A percentile compares a stretch with the other conserved stretches of the same genome.
phyloP scores from a whole-genome alignment of 1,140 invertebrate species.

The Hesperophylax magnus region DNA sequence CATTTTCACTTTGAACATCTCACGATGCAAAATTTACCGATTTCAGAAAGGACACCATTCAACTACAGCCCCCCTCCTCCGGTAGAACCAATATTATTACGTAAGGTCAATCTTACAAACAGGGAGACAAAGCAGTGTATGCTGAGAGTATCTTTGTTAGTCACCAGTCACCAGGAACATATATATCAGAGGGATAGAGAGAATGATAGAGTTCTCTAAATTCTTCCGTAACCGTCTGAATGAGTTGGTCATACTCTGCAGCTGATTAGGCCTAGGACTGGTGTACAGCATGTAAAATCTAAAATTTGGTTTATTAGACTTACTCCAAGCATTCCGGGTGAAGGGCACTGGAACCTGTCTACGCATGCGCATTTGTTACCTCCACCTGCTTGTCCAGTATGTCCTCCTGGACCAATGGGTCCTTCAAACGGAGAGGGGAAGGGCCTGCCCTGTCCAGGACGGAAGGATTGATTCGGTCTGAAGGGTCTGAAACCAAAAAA shows the following conservation, averaged over 20 bases:
- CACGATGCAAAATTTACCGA: no score
- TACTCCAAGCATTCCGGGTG: slow-evolving; percentile 48
- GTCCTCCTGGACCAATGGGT: slow-evolving; percentile 35
- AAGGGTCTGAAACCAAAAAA: background rate
- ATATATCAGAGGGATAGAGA: background rate
- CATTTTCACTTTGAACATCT: no score
- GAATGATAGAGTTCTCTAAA: background rate
- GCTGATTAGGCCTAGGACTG: no score
- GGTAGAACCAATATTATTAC: no score
- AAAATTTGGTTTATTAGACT: background rate
- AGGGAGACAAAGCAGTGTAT: no score
- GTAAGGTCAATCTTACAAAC: no score
- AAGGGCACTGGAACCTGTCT: slow-evolving; percentile 38
- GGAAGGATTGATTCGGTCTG: slow-evolving; percentile 42
- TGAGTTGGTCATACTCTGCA: background rate
- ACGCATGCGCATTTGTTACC: slow-evolving; percentile 50
- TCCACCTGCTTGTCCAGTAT: background rate
- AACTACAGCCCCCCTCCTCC: no score
- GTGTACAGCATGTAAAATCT: no score
- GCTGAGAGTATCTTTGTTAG: no score
- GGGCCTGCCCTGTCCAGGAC: slow-evolving; percentile 39
- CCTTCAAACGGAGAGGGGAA: slow-evolving; percentile 15
- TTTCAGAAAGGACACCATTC: no score
- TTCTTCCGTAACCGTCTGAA: background rate
- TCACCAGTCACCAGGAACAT: background rate